phyloP scores from a whole-genome alignment of 2,797 vertebrate species.

The Epinephelus malabaricus region DNA sequence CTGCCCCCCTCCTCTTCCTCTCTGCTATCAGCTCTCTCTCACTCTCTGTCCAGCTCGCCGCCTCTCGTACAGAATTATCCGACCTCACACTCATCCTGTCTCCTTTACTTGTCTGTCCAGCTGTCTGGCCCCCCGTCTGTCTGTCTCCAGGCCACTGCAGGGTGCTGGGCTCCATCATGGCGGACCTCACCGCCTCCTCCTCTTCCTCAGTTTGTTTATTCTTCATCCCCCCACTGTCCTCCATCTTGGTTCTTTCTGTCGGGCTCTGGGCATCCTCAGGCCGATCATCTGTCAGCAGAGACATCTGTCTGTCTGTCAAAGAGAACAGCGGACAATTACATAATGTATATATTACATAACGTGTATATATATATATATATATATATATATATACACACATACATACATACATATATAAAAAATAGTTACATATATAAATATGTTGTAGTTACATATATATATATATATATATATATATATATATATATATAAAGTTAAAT shows the following conservation, averaged over 20 bases:
- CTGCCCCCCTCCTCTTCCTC: not conserved
- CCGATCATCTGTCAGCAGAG: not conserved
- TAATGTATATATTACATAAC: too few species aligned
- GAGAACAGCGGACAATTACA: not conserved
- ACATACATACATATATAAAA: too few species aligned
- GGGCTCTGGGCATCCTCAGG: not conserved
- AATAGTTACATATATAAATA: too few species aligned
- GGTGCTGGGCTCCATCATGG: conserved; percentile 49
- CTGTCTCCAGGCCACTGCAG: conserved; percentile 58
- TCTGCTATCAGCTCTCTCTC: conserved; percentile 51
- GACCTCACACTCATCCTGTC: conserved; percentile 57
- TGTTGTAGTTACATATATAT: too few species aligned
- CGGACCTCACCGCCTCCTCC: not conserved
- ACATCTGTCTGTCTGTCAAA: conserved; percentile 7
- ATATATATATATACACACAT: too few species aligned
- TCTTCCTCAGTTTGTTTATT: not conserved
- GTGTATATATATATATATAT: too few species aligned
- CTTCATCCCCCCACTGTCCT: not conserved
- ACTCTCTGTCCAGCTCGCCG: conserved; percentile 68
- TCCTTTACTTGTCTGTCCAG: conserved; percentile 16
- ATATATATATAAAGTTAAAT: too few species aligned
- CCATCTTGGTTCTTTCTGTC: conserved; percentile 11
- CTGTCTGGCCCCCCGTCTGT: conserved; percentile 13
- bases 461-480: too few species aligned
- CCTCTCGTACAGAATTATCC: conserved; percentile 37